phyloP scores from a whole-genome alignment of 2,888 invertebrate genomes.

The Spodoptera littoralis region DNA sequence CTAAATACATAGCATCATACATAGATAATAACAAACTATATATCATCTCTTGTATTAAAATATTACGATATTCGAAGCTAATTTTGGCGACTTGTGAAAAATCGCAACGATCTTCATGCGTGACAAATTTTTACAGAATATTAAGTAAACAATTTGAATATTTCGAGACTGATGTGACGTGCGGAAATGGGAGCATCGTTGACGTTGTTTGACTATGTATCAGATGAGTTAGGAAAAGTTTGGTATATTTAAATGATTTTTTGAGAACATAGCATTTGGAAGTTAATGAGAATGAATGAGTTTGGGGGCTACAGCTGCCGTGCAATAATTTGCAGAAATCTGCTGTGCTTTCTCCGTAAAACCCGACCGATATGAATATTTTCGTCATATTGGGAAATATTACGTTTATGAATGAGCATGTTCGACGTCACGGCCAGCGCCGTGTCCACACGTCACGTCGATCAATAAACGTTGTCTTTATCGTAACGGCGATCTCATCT shows the following conservation, averaged over 20 bases:
- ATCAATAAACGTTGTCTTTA: slow-evolving; percentile 67
- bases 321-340: background rate
- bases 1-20: slow-evolving; percentile 8
- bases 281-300: background rate
- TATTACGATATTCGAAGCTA: slow-evolving; percentile 4
- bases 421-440: slow-evolving; percentile 28
- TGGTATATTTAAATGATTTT: slow-evolving; percentile 22
- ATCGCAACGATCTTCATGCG: slow-evolving; percentile 31
- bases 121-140: slow-evolving; percentile 11
- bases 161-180: slow-evolving; percentile 5
- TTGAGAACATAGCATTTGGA: slow-evolving; percentile 1
- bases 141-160: background rate
- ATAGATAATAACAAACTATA: too few species aligned
- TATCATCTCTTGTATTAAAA: background rate
- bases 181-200: slow-evolving; percentile 1
- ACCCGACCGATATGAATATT: slow-evolving; percentile 8
- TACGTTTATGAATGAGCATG: slow-evolving; percentile 56
- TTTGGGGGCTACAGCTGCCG: background rate
- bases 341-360: background rate
- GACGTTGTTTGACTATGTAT: slow-evolving; percentile 20
- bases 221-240: slow-evolving; percentile 26
- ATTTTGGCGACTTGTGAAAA: background rate
- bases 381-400: slow-evolving; percentile 47
- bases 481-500: slow-evolving; percentile 76
- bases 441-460: slow-evolving; percentile 58